phyloP scores from a whole-genome alignment of 2,797 vertebrate genomes.

The Pseudomugil gertrudae region DNA sequence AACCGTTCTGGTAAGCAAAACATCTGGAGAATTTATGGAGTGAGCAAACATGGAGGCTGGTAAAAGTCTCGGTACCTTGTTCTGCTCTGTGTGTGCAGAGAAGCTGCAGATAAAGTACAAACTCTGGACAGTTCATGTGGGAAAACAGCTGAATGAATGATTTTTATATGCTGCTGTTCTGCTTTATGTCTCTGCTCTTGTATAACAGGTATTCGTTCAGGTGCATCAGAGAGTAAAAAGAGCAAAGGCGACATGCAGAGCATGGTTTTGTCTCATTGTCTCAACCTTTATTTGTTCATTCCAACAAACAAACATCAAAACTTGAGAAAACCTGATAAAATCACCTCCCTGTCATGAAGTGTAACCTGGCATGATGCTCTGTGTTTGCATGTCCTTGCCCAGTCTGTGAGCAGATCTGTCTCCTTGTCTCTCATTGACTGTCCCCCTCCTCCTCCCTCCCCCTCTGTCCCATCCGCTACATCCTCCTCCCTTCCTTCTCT shows the following conservation, averaged over 20 bases:
- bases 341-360: background rate
- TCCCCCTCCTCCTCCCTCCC: constrained; percentile 16
- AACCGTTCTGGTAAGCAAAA: too few relatives aligned
- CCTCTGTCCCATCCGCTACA: constrained; percentile 37
- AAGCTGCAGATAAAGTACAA: too few relatives aligned
- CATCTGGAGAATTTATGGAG: too few relatives aligned
- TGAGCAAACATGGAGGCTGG: too few relatives aligned
- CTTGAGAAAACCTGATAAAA: background rate
- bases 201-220: background rate
- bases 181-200: background rate
- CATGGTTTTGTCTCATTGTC: background rate
- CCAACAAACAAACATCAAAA: constrained; percentile 6
- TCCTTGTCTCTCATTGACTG: constrained; percentile 53
- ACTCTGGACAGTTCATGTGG: too few relatives aligned
- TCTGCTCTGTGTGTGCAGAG: too few relatives aligned
- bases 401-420: constrained; percentile 28
- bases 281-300: constrained; percentile 1
- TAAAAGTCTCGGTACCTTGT: too few relatives aligned
- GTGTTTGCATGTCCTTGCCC: constrained; percentile 28
- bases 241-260: background rate
- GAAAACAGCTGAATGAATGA: too few relatives aligned
- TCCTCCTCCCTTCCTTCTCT: constrained; percentile 31
- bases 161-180: background rate
- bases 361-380: background rate
- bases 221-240: background rate